Conservation (phyloP, 2,113 vertebrate species). For the Oceanodroma tethys region DNA sequence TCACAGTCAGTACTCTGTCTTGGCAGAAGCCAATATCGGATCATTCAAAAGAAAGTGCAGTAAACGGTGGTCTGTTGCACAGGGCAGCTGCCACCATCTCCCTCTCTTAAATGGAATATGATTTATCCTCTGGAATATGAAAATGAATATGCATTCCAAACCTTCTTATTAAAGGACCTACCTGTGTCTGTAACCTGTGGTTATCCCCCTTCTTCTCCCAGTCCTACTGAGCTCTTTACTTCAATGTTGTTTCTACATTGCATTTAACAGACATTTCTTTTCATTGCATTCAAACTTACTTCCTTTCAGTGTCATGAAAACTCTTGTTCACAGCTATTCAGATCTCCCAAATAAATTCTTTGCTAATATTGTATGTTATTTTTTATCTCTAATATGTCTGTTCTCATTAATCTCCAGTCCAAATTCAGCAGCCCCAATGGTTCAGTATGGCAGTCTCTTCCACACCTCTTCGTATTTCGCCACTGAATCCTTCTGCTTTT, state of each 20-base stretch:
- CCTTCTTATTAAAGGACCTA: neutral
- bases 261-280: neutral
- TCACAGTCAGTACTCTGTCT: neutral
- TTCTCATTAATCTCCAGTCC: neutral
- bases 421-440: neutral
- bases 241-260: neutral
- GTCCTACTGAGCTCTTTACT: neutral
- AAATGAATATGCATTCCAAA: neutral
- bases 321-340: neutral
- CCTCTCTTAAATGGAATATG: neutral
- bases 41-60: neutral
- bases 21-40: neutral
- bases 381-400: neutral
- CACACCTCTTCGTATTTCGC: neutral
- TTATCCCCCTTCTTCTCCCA: neutral
- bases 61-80: neutral
- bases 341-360: neutral
- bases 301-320: neutral
- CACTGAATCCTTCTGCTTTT: neutral
- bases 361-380: neutral
- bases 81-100: neutral
- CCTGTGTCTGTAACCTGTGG: neutral
- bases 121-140: neutral
- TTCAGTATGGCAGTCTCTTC: neutral
- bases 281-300: neutral